Evolutionary conservation across 2,797 vertebrate species (phyloP).

Genomic region (Hapalemur alaotrensis): DNA sequence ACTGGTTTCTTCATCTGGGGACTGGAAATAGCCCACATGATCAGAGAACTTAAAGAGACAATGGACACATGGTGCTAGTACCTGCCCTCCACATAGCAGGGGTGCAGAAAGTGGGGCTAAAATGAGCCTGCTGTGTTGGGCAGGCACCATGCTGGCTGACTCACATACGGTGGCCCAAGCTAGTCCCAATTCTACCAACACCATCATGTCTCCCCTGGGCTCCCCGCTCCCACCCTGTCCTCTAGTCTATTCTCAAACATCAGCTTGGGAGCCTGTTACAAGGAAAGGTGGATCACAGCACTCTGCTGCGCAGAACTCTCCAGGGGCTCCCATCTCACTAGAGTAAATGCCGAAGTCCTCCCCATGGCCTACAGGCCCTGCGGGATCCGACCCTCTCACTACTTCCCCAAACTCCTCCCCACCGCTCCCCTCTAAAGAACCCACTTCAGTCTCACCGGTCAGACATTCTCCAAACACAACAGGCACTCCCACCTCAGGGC

Average conservation of each 20-base stretch:
- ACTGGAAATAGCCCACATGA: not conserved
- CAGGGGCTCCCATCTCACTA: not conserved
- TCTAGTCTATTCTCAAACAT: not conserved
- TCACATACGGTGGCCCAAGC: not conserved
- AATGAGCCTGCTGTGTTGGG: not conserved
- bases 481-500: not conserved
- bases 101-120: not conserved
- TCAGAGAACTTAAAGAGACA: not conserved
- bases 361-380: not conserved
- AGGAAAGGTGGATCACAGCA: not conserved
- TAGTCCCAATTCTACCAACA: not conserved
- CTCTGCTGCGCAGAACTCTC: not conserved
- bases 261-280: not conserved
- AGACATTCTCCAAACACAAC: not conserved
- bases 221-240: not conserved
- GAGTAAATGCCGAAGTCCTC: not conserved
- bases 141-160: not conserved
- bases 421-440: not conserved
- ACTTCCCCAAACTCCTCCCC: not conserved
- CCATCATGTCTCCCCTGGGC: not conserved
- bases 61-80: not conserved
- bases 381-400: not conserved
- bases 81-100: not conserved
- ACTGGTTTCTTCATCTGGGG: not conserved
- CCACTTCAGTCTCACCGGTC: not conserved